Conservation (phyloP, 2,113 vertebrate genomes). For the Ailuropoda melanoleuca region DNA sequence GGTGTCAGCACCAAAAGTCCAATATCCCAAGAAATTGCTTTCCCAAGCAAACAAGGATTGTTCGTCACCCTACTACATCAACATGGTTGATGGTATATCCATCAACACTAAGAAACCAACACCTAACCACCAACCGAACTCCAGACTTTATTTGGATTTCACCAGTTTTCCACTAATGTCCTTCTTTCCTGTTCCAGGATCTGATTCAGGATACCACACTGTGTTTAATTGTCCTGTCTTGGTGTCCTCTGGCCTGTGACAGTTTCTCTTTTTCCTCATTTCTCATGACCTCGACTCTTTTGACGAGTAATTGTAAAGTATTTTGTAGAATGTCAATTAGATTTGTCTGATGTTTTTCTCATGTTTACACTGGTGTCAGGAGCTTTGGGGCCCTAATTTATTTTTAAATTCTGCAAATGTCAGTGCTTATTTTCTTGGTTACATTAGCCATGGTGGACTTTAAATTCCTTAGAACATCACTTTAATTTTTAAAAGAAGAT, state of each 20-base stretch:
- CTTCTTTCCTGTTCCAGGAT: neutral
- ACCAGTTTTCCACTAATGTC: neutral
- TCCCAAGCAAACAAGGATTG: neutral
- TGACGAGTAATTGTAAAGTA: neutral
- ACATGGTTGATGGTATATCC: neutral
- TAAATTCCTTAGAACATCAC: constrained; percentile 30
- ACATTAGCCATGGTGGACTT: constrained; percentile 29
- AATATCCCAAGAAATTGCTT: neutral
- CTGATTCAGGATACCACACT: neutral
- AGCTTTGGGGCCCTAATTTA: neutral
- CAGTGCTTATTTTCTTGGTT: constrained; percentile 50
- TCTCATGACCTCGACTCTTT: neutral
- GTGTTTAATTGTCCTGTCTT: neutral
- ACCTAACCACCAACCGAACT: neutral
- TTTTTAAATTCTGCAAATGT: constrained; percentile 39
- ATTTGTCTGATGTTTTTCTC: constrained; percentile 15
- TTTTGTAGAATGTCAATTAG: neutral
- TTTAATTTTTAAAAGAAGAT: constrained; percentile 41
- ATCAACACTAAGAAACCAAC: neutral
- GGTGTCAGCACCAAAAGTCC: neutral
- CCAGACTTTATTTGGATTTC: neutral
- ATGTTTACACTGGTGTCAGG: neutral
- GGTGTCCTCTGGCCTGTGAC: neutral
- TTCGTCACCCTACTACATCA: neutral
- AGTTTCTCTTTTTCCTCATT: neutral